Evolutionary conservation across 2,113 vertebrate species (phyloP), one percentile per base, ranked within the genome.

Genomic region (Oncorhynchus nerka): DNA sequence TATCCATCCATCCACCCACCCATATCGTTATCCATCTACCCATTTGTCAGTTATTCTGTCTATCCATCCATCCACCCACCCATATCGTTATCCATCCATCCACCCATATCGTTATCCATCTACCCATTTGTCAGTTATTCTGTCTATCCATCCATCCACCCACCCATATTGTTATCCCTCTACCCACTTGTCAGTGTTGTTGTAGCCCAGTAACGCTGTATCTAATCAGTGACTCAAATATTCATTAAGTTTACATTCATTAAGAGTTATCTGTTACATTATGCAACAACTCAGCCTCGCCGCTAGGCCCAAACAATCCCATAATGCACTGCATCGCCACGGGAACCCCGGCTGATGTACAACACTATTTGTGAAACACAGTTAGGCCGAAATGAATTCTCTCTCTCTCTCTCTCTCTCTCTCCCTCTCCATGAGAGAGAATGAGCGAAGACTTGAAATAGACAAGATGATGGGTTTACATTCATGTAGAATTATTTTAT

Each of bases 251-350:
- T 26, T 2, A 30, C 26, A 67, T 67, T 19, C 26, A 67, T 67
- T 32, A 65, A 26, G 62, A 30, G 9, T 16, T 13, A 55, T 19
- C 19, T 19, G 51, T 24, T 62, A 20, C 5, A 62, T 62, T n/a
- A 62, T 62, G 20, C 74, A 79, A 84, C 75, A 79, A 84, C 75
- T 64, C 28, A 80, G 73, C 59, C 78, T 65, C 15, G 16, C 39
- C 39, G 39, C 2, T 19, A 19, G 75, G 84, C 80, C 75, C 74
- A 78, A 88, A 81, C 74, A 85, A 83, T 71, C 73, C 76, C 70
- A 83, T 73, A 85, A 72, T 83, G 78, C 80, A 75, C 39, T 11
- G 8, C 76, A 70, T 74, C 30, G 6, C 79, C 70, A 76, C 76
- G 48, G 73, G 79, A 84, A 51, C 84, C 28, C 71, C 61, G 75